Evolutionary conservation across 2,113 vertebrate species (phyloP).

Genomic region (Sphyrna mokarran): DNA sequence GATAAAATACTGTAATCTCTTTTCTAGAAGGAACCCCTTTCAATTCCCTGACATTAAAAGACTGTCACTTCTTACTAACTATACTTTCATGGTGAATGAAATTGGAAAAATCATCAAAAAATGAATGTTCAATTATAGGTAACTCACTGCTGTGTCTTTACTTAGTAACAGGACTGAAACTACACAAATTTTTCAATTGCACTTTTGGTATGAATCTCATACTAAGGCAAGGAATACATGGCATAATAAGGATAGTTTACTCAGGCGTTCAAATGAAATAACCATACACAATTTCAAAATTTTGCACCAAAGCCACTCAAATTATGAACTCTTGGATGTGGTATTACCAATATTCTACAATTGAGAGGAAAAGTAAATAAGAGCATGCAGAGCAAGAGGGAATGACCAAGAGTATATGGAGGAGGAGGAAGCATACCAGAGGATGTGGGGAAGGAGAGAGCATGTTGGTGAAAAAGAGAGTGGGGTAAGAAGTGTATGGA

Average conservation of each 20-base stretch:
- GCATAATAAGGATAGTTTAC: not conserved
- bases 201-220: not conserved
- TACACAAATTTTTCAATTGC: not conserved
- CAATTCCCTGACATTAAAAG: not conserved
- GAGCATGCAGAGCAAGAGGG: not conserved
- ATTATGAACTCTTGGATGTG: not conserved
- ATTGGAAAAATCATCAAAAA: not conserved
- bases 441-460: not conserved
- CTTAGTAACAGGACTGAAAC: not conserved
- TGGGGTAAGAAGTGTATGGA: not conserved
- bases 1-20: not conserved
- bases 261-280: not conserved
- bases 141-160: not conserved
- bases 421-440: not conserved
- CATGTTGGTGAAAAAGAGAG: too few species aligned
- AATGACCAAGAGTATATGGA: fast-evolving
- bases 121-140: not conserved
- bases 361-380: too few species aligned
- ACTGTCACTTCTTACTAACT: not conserved
- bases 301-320: not conserved
- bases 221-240: not conserved
- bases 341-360: not conserved
- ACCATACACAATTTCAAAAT: not conserved
- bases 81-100: not conserved
- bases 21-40: not conserved